Percentiles rank a stretch among this genome's conserved stretches.
These are phyloP conservation scores for Micromys minutus DNA, from an alignment of 2,113 vertebrate genomes.

Conservation along the genomic window DNA sequence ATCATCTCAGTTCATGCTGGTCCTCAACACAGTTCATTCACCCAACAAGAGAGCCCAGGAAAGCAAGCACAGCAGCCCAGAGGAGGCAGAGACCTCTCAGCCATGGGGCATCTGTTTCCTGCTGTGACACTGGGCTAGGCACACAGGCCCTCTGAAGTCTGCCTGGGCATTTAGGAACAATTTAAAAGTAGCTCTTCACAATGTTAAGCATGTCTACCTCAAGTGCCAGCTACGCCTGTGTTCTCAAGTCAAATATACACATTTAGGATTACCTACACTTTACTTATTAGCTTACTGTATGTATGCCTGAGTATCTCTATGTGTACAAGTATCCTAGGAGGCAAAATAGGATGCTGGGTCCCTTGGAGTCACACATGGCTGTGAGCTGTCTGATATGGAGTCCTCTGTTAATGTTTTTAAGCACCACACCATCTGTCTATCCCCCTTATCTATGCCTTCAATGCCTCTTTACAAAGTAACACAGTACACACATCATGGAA, in stretches of 20 bases:
- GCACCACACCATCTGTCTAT: not conserved
- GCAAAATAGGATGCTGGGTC: not conserved
- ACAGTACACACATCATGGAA: too few relatives aligned
- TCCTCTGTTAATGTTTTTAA: not conserved
- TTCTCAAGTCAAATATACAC: constrained; percentile 30
- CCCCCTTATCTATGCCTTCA: not conserved
- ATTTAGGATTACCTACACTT: not conserved
- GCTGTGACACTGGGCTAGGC: not conserved
- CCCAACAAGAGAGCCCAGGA: not conserved
- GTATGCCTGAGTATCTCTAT: too few relatives aligned
- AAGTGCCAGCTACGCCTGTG: not conserved
- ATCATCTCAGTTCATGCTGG: not conserved
- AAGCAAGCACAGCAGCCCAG: not conserved
- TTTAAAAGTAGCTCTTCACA: not conserved
- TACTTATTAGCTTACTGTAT: not conserved
- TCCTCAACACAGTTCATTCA: not conserved
- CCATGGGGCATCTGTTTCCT: not conserved
- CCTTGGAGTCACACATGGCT: not conserved
- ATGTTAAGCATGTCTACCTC: not conserved
- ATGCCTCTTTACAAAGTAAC: not conserved
- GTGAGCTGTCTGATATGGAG: not conserved
- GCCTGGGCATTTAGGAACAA: not conserved
- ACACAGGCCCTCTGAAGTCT: not conserved
- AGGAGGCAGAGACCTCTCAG: not conserved
- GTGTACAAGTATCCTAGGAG: not conserved